Evolutionary conservation across 2,113 vertebrate species (phyloP).

Genomic region (Nothocercus julius): DNA sequence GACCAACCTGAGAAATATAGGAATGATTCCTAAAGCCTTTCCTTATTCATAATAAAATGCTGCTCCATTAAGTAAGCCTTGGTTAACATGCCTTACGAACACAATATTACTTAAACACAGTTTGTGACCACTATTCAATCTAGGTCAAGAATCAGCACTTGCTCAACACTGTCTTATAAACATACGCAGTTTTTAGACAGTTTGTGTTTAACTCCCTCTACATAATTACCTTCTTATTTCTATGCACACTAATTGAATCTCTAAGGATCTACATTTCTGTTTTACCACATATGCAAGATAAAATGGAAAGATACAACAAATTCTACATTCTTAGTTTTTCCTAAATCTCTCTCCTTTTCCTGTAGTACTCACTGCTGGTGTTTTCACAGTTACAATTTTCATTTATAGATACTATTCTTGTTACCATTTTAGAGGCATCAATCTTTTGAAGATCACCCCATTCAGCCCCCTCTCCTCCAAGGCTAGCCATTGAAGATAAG

Average conservation of each 20-base stretch:
- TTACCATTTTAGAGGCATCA: background rate
- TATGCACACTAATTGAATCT: slow-evolving; percentile 75
- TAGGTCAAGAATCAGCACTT: slow-evolving; percentile 61
- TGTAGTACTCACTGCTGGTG: background rate
- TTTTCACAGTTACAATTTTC: background rate
- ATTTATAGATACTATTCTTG: background rate
- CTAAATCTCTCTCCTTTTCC: background rate
- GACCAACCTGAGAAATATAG: background rate
- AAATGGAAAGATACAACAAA: slow-evolving; percentile 57
- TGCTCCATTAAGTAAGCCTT: background rate
- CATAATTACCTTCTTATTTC: slow-evolving; percentile 68
- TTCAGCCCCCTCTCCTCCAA: background rate
- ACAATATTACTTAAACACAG: background rate
- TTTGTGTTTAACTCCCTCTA: slow-evolving; percentile 57
- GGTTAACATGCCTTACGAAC: background rate
- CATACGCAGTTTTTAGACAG: slow-evolving; percentile 48
- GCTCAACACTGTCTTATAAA: slow-evolving; percentile 44
- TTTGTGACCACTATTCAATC: background rate
- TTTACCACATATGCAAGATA: slow-evolving; percentile 58
- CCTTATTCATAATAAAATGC: background rate
- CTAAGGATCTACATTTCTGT: slow-evolving; percentile 55
- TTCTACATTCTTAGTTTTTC: background rate
- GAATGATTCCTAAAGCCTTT: background rate
- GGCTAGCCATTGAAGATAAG: background rate
- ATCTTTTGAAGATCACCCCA: background rate